Evolutionary conservation across 2,113 vertebrate genomes (phyloP), one percentile per base, ranked within the genome.

Genomic region (Sceloporus tristichus): DNA sequence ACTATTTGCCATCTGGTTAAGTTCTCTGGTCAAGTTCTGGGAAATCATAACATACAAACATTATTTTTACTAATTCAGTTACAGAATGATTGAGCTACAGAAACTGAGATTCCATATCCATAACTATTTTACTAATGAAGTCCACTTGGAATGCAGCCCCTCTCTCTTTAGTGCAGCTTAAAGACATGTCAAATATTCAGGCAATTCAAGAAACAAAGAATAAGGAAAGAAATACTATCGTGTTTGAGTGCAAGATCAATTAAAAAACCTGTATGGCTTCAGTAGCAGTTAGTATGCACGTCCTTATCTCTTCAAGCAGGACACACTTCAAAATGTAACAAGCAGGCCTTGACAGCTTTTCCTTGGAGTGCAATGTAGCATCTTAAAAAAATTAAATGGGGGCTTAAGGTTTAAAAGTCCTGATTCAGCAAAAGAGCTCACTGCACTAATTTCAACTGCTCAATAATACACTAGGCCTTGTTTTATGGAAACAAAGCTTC

Each of bases 371-470:
- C 1, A 76, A 65, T 25, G 65, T 56, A 83, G 87, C 56, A 85
- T 42, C 83, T 76, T 71, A 85, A 82, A 86, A 85, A 88, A 88
- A 91, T 40, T 79, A 85, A 93, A 90, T 81, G 88, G 75, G 65
- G 16, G 59, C 5, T 13, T 25, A 40, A 42, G 78, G 9, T 34
- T 65, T 79, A 42, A 62, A 54, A 27, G 65, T 90, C 75, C 74
- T 79, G 85, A 88, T 48, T 70, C 38, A 16, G 90, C 89, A 86
- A 19, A 85, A 68, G 84, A 27, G 7, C 68, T 66, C 14, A 53
- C 65, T 70, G 78, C 85, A 84, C 27, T 76, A 42, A 82, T 88
- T 82, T 59, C 48, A 76, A 66, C 59, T 83, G 18, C 27, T 82
- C 82, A 74, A 2, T 38, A 85, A 75, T 38, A 79, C 38, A 77